These are phyloP conservation scores for Serranochromis macrocephalus DNA, from an alignment of 2,113 vertebrate species.

Conservation along the genomic window DNA sequence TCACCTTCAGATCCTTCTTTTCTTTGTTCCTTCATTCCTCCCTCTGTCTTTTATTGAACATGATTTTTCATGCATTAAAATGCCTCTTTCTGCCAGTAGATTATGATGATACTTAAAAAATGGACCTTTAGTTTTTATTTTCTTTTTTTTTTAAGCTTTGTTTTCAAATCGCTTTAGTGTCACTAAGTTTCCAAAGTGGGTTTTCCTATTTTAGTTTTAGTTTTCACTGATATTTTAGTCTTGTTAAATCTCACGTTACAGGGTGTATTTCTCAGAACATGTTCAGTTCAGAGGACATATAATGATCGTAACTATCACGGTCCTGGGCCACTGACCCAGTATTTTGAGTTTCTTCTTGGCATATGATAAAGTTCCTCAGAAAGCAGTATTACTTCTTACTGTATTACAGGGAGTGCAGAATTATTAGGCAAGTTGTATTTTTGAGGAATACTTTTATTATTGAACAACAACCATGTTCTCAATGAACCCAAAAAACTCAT, in stretches of 20 bases:
- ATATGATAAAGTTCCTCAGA: background rate
- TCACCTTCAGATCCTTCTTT: background rate
- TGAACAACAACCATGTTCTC: too few species aligned
- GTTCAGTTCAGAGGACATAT: background rate
- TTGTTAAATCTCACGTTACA: background rate
- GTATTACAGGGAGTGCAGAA: background rate
- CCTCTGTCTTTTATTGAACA: background rate
- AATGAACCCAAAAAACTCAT: too few species aligned
- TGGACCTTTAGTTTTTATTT: rapidly evolving
- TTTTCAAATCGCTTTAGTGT: background rate
- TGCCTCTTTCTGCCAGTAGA: background rate
- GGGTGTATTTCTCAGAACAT: background rate
- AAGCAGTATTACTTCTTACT: background rate
- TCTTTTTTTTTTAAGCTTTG: background rate
- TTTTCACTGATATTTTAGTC: background rate
- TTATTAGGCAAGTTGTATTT: too few species aligned
- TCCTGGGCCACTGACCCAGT: background rate
- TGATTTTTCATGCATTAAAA: background rate
- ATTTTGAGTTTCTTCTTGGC: background rate
- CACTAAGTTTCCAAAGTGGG: background rate
- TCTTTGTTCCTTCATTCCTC: background rate
- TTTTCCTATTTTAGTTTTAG: background rate
- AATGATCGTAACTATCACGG: background rate
- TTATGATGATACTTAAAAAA: background rate
- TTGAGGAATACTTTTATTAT: too few species aligned